Evolutionary conservation across 2,797 vertebrate genomes (phyloP).

Genomic region (Dipus sagitta): DNA sequence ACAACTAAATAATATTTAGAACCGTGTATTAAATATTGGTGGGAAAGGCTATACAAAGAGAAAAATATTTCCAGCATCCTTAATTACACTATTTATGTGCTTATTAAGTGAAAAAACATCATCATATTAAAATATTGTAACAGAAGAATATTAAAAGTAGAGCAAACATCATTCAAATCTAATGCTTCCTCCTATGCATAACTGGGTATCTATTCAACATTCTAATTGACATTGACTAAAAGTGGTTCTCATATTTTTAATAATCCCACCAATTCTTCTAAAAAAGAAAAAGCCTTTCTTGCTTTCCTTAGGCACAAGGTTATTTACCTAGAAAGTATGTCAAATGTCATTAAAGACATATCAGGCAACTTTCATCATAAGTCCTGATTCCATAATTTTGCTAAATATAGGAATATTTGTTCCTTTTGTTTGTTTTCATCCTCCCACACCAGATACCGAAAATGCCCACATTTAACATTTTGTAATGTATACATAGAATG

Average conservation of each 20-base stretch:
- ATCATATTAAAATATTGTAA: constrained; percentile 7
- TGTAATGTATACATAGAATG: background rate
- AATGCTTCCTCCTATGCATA: background rate
- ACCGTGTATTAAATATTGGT: background rate
- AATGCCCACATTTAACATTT: background rate
- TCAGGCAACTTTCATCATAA: background rate
- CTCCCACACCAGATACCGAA: background rate
- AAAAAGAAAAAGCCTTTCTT: background rate
- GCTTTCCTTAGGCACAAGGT: background rate
- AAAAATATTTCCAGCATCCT: background rate
- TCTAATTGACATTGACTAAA: background rate
- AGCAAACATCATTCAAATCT: background rate
- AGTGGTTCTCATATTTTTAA: background rate
- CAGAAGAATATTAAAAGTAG: background rate
- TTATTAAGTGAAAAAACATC: background rate
- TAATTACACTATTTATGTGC: background rate
- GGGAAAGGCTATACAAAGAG: background rate
- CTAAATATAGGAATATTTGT: background rate
- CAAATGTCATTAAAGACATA: background rate
- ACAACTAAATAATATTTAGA: background rate
- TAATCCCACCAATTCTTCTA: background rate
- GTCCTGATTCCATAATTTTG: too few species aligned
- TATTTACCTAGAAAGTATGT: background rate
- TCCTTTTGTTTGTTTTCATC: background rate
- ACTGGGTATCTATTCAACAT: background rate